Conservation (phyloP, 2,797 vertebrate species). For the Danio aesculapii region DNA sequence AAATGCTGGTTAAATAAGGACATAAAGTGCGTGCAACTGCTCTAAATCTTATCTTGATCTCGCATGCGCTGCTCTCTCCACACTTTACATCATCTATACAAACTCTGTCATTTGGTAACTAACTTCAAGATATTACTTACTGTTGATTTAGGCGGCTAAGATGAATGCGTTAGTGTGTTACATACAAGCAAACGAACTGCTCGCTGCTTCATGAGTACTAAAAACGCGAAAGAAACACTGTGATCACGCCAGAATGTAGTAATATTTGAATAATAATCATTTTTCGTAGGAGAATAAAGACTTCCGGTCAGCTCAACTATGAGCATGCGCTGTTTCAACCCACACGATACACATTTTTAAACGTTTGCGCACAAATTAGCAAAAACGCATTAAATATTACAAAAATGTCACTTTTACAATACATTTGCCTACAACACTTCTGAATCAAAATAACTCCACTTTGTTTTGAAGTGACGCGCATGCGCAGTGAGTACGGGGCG, state of each 20-base stretch:
- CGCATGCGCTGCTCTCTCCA: not conserved
- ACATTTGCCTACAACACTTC: not conserved
- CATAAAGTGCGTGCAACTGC: not conserved
- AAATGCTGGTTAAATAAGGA: not conserved
- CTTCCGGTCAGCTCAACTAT: slow-evolving; percentile 25
- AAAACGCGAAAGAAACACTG: not conserved
- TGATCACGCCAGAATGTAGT: too few relatives aligned
- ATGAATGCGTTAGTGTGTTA: not conserved
- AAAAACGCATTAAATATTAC: too few relatives aligned
- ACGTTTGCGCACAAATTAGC: not conserved
- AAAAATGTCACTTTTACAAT: not conserved
- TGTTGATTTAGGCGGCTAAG: not conserved
- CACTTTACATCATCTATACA: not conserved
- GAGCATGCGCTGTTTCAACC: slow-evolving; percentile 13
- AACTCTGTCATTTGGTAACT: not conserved
- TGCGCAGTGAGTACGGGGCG: slow-evolving; percentile 56
- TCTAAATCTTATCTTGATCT: too few relatives aligned
- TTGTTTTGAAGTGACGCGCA: slow-evolving; percentile 55
- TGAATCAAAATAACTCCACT: not conserved
- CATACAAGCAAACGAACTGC: not conserved
- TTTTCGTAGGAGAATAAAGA: not conserved
- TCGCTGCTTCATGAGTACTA: too few relatives aligned
- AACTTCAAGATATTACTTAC: not conserved
- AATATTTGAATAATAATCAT: not conserved
- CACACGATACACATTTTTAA: not conserved